Evolutionary conservation across 2,888 invertebrate genomes (phyloP).

Genomic region (Pachliopta kotzebuea): DNA sequence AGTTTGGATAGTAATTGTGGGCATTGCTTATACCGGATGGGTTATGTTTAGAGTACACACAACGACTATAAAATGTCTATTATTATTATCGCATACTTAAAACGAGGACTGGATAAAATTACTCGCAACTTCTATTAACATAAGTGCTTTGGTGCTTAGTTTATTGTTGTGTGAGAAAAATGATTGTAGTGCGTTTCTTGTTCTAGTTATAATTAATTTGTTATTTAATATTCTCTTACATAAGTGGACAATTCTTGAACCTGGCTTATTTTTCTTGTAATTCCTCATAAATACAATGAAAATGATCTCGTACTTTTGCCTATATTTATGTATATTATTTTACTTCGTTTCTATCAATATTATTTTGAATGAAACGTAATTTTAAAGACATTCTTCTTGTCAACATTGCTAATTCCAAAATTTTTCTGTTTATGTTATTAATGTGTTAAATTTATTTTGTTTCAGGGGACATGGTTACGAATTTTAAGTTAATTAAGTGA

Average conservation of each 20-base stretch:
- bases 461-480: background rate
- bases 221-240: background rate
- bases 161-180: conserved; percentile 19
- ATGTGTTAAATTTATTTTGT: background rate
- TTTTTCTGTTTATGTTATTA: too few species aligned
- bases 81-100: conserved; percentile 31
- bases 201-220: background rate
- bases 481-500: conserved; percentile 58
- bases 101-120: conserved; percentile 18
- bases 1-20: conserved; percentile 30
- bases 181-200: background rate
- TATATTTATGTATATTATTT: too few species aligned
- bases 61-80: conserved; percentile 28
- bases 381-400: too few species aligned
- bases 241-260: too few species aligned
- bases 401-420: too few species aligned
- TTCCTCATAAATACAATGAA: too few species aligned
- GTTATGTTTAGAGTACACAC: conserved; percentile 29
- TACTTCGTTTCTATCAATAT: too few species aligned
- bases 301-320: too few species aligned
- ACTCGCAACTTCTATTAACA: conserved; percentile 14
- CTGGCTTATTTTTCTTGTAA: too few species aligned
- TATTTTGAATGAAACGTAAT: too few species aligned
- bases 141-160: background rate
- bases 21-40: conserved; percentile 26